Percentiles rank a stretch among this genome's conserved stretches.
phyloP scores from a whole-genome alignment of 2,113 vertebrate genomes.

The Sminthopsis crassicaudata region DNA sequence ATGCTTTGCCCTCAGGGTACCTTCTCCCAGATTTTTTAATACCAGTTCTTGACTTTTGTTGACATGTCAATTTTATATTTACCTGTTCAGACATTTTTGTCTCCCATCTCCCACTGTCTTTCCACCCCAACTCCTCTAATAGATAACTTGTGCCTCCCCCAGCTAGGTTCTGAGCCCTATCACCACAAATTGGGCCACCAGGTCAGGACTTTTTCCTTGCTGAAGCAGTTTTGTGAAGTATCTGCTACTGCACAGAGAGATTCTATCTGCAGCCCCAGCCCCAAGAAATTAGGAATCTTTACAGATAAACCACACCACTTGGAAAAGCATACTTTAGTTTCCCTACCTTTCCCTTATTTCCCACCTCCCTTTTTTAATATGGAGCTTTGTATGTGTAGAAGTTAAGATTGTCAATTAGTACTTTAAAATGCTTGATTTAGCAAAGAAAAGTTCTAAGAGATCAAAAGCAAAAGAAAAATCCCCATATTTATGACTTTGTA shows the following conservation, averaged over 20 bases:
- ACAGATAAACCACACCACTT: background rate
- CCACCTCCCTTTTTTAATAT: background rate
- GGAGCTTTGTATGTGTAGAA: background rate
- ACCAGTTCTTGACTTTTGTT: background rate
- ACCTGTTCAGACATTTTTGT: background rate
- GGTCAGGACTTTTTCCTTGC: constrained; percentile 1
- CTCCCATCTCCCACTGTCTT: background rate
- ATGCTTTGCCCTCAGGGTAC: background rate
- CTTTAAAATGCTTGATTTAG: background rate
- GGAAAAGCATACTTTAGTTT: background rate
- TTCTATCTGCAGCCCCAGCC: background rate
- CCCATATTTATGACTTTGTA: background rate
- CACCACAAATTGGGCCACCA: background rate
- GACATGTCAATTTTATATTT: background rate
- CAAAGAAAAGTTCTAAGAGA: background rate
- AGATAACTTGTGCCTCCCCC: background rate
- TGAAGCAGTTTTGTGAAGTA: background rate
- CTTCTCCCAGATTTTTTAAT: constrained; percentile 1
- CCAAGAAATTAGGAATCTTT: background rate
- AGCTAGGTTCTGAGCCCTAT: background rate
- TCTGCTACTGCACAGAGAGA: background rate
- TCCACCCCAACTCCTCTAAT: background rate
- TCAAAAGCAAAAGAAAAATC: background rate
- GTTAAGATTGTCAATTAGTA: background rate
- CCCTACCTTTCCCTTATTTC: background rate